Base-by-base conservation (phyloP, 30 jellyfish, hydroid and myxozoan genomes). In the Calvadosia cruxmelitensis region DNA sequence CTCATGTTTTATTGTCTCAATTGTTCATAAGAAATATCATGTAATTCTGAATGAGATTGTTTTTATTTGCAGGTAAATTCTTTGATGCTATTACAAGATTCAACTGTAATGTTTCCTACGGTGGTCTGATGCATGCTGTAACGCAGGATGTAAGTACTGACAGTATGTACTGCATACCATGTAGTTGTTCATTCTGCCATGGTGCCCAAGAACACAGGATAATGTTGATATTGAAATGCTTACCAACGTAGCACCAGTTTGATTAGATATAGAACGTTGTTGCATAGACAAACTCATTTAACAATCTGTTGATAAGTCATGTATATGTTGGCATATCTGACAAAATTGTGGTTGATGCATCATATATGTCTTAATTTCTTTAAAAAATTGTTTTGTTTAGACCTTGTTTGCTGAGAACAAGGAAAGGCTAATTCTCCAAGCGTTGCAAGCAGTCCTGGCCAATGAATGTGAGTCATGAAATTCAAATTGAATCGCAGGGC, bases 51-150 rank as follows among this genome's bases (percentile, higher is more conserved):
- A n/a, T n/a, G n/a, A n/a, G n/a, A n/a, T n/a, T n/a, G n/a, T 52
- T 0, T 12, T 0, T 12, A 16, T 29, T 52, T 20, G 25, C 61
- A 70, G 93, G 94, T 1, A 86, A 86, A 49, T 86, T 86, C 62
- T 86, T 79, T 65, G 96, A 86, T n/a, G 91, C 96, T 15, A 84
- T 86, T 65, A 78, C 94, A 34, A 52, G 96, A 29, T 86, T 86
- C 78, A 86, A 86, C 75, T 72, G 92, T 34, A 86, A 86, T 35
- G 84, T 86, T 0, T 78, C 96, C 3, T 86, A 86, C 76, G 72
- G 94, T 63, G 96, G 96, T 16, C 77, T 86, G 23, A 53, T 86
- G 33, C 96, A 86, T 69, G 96, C 96, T n/a, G 96, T 86, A 0
- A 78, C 96, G 27, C 96, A 86, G 79, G 96, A 86, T 63, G 93